phyloP scores from a whole-genome alignment of 1,140 invertebrate species.

The Tribolium castaneum region DNA sequence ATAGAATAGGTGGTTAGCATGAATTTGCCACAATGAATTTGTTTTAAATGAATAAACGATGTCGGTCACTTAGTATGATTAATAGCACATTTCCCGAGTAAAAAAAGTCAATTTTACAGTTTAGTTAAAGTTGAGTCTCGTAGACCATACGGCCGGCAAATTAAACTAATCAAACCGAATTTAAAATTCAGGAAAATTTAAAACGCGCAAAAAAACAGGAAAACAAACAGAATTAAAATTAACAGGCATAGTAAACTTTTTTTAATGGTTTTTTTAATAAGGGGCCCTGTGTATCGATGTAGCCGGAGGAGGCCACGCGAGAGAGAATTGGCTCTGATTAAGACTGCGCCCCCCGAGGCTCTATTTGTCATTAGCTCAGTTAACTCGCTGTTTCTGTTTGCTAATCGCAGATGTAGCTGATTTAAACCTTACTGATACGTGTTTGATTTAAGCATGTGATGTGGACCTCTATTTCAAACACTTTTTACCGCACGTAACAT shows the following conservation, averaged over 20 bases:
- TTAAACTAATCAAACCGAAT: slow-evolving; percentile 33
- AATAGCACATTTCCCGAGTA: too few species aligned
- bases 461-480: slow-evolving; percentile 24
- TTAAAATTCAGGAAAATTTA: slow-evolving; percentile 37
- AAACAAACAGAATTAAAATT: slow-evolving; percentile 44
- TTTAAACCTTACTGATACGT: slow-evolving; percentile 54
- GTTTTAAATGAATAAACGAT: not conserved
- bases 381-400: slow-evolving; percentile 62
- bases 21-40: not conserved
- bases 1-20: not conserved
- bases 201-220: slow-evolving; percentile 9
- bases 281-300: slow-evolving; percentile 47
- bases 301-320: slow-evolving; percentile 45
- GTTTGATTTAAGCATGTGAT: slow-evolving; percentile 48
- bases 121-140: not conserved
- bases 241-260: slow-evolving; percentile 43
- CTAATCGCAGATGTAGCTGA: slow-evolving; percentile 61
- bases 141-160: slow-evolving; percentile 12
- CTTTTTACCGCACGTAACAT: slow-evolving; percentile 12
- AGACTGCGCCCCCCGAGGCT: slow-evolving; percentile 55
- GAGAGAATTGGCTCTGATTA: slow-evolving; percentile 55
- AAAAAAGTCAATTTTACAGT: too few species aligned
- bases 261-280: slow-evolving; percentile 54
- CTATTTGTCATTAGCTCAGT: slow-evolving; percentile 62
- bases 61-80: too few species aligned